Percentiles rank a stretch among this genome's conserved stretches.
Conservation (phyloP, 2,888 invertebrate genomes). For the Ophion obscuratus region DNA sequence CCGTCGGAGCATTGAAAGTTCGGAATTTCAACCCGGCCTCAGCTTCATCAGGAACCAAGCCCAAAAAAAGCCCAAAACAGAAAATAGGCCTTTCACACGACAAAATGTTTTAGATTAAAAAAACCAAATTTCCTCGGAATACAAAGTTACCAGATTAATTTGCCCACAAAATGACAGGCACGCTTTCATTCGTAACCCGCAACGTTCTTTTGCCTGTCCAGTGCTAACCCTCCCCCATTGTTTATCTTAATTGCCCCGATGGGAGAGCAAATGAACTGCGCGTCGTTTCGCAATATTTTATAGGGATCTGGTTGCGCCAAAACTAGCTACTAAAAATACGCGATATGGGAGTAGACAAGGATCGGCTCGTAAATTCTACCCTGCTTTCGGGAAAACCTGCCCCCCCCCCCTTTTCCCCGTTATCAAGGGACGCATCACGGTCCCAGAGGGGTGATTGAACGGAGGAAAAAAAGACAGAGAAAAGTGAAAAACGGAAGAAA, state of each 20-base stretch:
- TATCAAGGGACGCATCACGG: constrained; percentile 33
- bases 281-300: neutral
- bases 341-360: constrained; percentile 39
- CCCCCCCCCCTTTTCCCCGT: neutral
- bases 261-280: neutral
- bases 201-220: neutral
- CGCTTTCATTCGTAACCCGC: neutral
- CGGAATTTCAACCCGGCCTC: no score
- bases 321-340: constrained; percentile 18
- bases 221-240: neutral
- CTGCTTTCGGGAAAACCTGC: constrained; percentile 23
- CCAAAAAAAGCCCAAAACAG: no score
- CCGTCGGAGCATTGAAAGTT: no score
- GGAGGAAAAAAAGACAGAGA: constrained; percentile 1
- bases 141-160: no score
- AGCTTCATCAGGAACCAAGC: neutral
- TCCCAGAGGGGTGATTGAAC: constrained; percentile 10
- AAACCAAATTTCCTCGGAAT: no score
- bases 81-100: no score
- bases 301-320: neutral
- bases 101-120: no score
- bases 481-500: neutral
- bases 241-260: constrained; percentile 9
- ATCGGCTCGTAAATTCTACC: constrained; percentile 56
- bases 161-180: no score